phyloP scores from a whole-genome alignment of 2,113 vertebrate species.

The Empidonax alnorum region DNA sequence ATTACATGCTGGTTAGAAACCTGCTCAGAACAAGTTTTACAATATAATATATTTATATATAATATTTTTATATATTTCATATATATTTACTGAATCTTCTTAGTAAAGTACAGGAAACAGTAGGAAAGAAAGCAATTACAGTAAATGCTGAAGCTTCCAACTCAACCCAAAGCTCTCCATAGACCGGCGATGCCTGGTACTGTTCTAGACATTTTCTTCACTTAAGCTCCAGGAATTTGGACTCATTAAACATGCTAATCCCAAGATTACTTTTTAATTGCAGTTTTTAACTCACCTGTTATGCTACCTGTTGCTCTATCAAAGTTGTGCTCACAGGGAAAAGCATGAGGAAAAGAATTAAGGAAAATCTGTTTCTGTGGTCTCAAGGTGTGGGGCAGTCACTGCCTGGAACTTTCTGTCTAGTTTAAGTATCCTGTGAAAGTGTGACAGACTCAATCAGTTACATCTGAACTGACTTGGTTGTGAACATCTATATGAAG shows the following conservation, averaged over 20 bases:
- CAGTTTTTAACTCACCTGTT: background rate
- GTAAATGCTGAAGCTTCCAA: background rate
- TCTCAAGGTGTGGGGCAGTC: background rate
- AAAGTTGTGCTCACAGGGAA: background rate
- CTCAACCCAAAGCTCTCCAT: background rate
- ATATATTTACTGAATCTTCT: background rate
- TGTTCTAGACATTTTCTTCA: background rate
- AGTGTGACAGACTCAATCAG: background rate
- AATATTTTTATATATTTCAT: too few relatives aligned
- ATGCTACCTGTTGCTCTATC: background rate
- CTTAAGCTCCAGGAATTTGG: background rate
- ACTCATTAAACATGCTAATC: background rate
- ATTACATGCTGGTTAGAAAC: background rate
- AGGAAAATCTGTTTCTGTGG: background rate
- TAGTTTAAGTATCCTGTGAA: background rate
- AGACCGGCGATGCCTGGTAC: background rate
- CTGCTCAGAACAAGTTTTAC: background rate
- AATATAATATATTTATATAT: background rate
- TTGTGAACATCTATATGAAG: background rate
- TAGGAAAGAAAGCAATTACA: background rate
- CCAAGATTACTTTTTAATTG: background rate
- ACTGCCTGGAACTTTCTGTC: background rate
- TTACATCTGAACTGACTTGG: background rate
- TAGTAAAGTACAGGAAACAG: background rate
- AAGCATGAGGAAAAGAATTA: background rate